Base-by-base conservation (phyloP, 2,113 vertebrate species). In the Tragelaphus scriptus region DNA sequence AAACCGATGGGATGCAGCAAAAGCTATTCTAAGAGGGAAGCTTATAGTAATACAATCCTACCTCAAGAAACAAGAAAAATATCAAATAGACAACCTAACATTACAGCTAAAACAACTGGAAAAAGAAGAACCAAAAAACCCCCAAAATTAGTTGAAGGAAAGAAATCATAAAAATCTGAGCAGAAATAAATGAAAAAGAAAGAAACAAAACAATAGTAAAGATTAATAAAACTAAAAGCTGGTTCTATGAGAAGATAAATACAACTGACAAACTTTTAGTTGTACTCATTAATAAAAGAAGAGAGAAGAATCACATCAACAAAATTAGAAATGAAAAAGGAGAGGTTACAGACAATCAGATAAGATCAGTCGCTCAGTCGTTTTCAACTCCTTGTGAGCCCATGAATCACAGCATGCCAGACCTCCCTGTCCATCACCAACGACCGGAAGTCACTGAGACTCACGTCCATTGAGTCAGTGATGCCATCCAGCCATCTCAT, bases 311-410 rank as follows among this genome's bases (percentile, higher is more conserved):
- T 65, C 63, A 32, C 16, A 65, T 65, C 30, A 8, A 8, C 7
- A 65, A 32, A 65, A 65, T 32, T 17, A 32, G 63, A 65, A 65
- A 65, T 32, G 15, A 32, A 65, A 58, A 17, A 65, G 14, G 14
- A 65, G 63, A 65, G 30, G 30, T 32, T 32, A 65, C 3, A 17
- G 30, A 65, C 15, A 65, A 32, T 58, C 7, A 55, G 53, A 17
- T 53, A 15, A 55, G 55, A 21, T 56, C 56, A 56, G 21, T 56
- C 0, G 1, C 56, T 58, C 56, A 23, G 56, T 58, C 21, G 3
- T 23, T 3, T 58, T 3, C 0, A 1, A 58, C 2, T 58, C 21
- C 4, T 58, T 58, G 21, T 0, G 3, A 58, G 1, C 56, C 56
- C 56, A 23, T 58, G 56, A 23, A 58, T 58, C 21, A 1, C 21